phyloP scores from a whole-genome alignment of 2,888 invertebrate genomes.

The Doris montereyensis region DNA sequence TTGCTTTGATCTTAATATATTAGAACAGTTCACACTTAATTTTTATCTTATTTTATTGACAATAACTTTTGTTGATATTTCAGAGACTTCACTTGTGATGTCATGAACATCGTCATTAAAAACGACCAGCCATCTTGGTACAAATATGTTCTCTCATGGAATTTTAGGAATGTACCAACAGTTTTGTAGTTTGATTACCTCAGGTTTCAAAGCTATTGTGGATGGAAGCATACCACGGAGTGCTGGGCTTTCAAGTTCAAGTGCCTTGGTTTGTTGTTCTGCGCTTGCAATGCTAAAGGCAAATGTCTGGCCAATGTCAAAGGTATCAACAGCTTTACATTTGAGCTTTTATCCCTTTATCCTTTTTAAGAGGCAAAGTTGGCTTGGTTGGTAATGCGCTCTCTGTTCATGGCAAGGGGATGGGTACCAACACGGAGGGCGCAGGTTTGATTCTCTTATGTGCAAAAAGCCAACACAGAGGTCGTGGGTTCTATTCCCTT shows the following conservation, averaged over 20 bases:
- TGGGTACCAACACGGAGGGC: too few relatives aligned
- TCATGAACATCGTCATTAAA: slow-evolving; percentile 60
- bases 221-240: slow-evolving; percentile 92
- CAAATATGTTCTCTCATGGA: slow-evolving; percentile 95
- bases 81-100: slow-evolving; percentile 58
- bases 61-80: slow-evolving; percentile 32
- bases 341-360: too few relatives aligned
- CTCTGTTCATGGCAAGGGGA: too few relatives aligned
- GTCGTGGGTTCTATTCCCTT: too few relatives aligned
- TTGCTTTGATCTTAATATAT: neutral
- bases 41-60: neutral
- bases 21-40: neutral
- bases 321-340: too few relatives aligned
- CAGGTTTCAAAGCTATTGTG: slow-evolving; percentile 83
- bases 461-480: too few relatives aligned
- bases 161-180: slow-evolving; percentile 86
- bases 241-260: slow-evolving; percentile 97
- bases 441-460: too few relatives aligned
- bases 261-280: slow-evolving; percentile 95
- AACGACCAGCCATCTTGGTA: slow-evolving; percentile 82
- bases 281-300: slow-evolving; percentile 84
- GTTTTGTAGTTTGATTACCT: slow-evolving; percentile 41
- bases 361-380: too few relatives aligned
- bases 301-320: slow-evolving; percentile 72
- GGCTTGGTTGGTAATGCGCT: too few relatives aligned